These are phyloP conservation scores for Hydroisotoma schaefferi DNA, from an alignment of 2,888 invertebrate genomes.

Conservation along the genomic window DNA sequence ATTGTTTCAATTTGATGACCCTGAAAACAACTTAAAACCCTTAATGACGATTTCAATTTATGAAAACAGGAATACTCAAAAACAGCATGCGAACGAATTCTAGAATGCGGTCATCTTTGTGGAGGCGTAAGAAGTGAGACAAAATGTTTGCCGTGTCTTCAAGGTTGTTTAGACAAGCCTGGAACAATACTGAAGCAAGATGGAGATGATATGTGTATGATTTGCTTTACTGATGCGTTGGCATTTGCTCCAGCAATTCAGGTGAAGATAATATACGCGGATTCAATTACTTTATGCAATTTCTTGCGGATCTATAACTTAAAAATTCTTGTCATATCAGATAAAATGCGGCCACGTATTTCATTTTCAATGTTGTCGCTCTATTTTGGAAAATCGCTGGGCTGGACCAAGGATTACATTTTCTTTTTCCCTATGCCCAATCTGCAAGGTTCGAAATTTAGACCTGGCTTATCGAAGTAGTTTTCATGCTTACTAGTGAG, in stretches of 20 bases:
- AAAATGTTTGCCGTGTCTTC: conserved; percentile 82
- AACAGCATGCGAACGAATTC: conserved; percentile 76
- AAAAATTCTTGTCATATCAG: conserved; percentile 54
- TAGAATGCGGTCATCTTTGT: conserved; percentile 86
- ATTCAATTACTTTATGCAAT: not conserved
- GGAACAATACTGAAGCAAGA: conserved; percentile 72
- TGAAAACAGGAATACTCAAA: conserved; percentile 72
- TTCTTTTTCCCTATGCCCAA: conserved; percentile 91
- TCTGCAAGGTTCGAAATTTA: conserved; percentile 73
- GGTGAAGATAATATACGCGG: conserved; percentile 54
- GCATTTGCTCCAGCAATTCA: conserved; percentile 92
- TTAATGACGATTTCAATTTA: conserved; percentile 18
- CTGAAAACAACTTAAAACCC: not conserved
- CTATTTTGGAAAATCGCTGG: conserved; percentile 82
- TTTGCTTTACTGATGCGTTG: conserved; percentile 95
- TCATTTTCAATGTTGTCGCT: conserved; percentile 85
- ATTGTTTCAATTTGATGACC: conserved; percentile 3
- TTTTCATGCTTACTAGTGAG: no score
- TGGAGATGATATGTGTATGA: conserved; percentile 99
- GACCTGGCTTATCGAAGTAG: no score
- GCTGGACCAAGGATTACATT: conserved; percentile 94
- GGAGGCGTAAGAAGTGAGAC: conserved; percentile 84
- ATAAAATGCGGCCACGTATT: conserved; percentile 93
- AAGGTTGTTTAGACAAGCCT: conserved; percentile 62
- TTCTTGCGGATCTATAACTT: not conserved